Base-by-base conservation (phyloP, 2,113 vertebrate species). In the Callionymus lyra region DNA sequence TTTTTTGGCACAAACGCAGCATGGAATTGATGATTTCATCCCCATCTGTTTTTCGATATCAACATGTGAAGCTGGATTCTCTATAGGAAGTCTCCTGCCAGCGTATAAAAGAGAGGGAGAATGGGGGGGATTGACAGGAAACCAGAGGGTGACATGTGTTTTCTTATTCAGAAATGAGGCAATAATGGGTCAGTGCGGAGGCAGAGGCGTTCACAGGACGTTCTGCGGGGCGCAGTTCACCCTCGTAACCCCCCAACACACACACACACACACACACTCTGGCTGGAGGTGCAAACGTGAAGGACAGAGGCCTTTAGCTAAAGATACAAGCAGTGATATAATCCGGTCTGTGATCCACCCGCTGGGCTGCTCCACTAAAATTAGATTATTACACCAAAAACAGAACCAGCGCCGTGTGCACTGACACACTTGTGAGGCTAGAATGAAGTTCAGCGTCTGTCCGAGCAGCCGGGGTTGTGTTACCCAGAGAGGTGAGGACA, bases 1-100 rank as follows among this genome's bases (percentile, higher is more conserved):
- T 27, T 45, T 16, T 63, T 85, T 79, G 73, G 80, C 79, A 48
- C 55, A 34, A 46, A 19, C 51, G 56, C 49, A 65, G 63, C 59
- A 47, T 57, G 40, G 65, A 70, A 76, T 70, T 56, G 50, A 38
- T 73, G 71, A 83, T 77, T 82, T 83, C 52, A 76, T 79, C 63
- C 70, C 80, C 84, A 84, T 84, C 79, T 85, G 84, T 76, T 84
- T 82, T 75, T 77, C 69, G 74, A 74, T 72, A 72, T 63, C 74
- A 69, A 69, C 72, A 74, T 51, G 70, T 70, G 61, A 70, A 68
- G 66, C 57, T 27, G 21, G 21, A 27, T 27, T 27, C 69, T 67
- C 57, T 32, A 34, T 16, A 47, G 60, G 59, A 67, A 59, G 53
- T 36, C 46, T 44, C 57, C n/a, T 74, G 72, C 75, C 82, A 83